These are phyloP conservation scores for human DNA, from an alignment of 2,113 vertebrate species.

Conservation along the genomic window GRCh38 chr7:93521501-93522000, in stretches of 20 bases:
- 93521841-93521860: not conserved
- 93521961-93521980: not conserved
- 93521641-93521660: not conserved
- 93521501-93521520: not conserved
- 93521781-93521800: not conserved
- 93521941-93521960: not conserved
- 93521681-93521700: not conserved
- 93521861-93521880: not conserved
- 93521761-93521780: not conserved
- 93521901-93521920: not conserved
- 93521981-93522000: not conserved
- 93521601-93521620: not conserved
- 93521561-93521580: not conserved
- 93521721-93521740: not conserved
- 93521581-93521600: not conserved
- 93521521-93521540: not conserved
- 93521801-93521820: not conserved
- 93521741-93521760: not conserved
- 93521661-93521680: not conserved
- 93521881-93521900: not conserved
- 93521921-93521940: not conserved
- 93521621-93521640: not conserved
- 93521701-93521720: not conserved
- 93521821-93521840: not conserved
- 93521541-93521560: not conserved